Percentiles rank a stretch among this genome's conserved stretches.
Evolutionary conservation across 2,113 vertebrate species (phyloP).

Genomic region (Formicarius rufipectus): DNA sequence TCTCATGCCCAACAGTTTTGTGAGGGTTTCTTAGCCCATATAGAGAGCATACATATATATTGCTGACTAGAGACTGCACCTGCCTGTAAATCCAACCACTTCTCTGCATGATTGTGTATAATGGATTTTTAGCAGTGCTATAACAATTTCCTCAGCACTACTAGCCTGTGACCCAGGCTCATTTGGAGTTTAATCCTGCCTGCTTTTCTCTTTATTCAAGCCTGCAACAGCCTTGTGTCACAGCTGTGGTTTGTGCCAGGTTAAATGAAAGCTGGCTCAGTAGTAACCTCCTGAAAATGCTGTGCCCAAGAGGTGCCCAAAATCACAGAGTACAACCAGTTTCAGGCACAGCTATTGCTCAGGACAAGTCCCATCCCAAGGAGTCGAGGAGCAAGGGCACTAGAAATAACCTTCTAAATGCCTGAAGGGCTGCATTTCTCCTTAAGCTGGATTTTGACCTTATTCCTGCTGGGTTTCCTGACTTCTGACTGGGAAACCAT

Average conservation of each 20-base stretch:
- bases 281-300: neutral
- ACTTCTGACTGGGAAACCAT: neutral
- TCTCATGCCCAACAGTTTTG: neutral
- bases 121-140: conserved; percentile 21
- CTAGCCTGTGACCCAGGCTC: neutral
- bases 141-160: neutral
- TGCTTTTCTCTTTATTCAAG: neutral
- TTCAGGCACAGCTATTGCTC: neutral
- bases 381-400: neutral
- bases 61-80: neutral
- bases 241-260: neutral
- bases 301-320: neutral
- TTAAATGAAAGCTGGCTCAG: neutral
- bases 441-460: neutral
- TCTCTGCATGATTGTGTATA: neutral
- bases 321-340: neutral
- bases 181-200: neutral
- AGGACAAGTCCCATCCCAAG: neutral
- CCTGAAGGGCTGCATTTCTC: neutral
- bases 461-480: neutral
- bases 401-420: neutral
- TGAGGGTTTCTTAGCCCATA: neutral
- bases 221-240: neutral
- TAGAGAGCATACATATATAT: neutral
- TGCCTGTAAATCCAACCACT: neutral